These are phyloP conservation scores for Cheilosia grossa DNA, from an alignment of 2,888 invertebrate genomes.

Conservation along the genomic window DNA sequence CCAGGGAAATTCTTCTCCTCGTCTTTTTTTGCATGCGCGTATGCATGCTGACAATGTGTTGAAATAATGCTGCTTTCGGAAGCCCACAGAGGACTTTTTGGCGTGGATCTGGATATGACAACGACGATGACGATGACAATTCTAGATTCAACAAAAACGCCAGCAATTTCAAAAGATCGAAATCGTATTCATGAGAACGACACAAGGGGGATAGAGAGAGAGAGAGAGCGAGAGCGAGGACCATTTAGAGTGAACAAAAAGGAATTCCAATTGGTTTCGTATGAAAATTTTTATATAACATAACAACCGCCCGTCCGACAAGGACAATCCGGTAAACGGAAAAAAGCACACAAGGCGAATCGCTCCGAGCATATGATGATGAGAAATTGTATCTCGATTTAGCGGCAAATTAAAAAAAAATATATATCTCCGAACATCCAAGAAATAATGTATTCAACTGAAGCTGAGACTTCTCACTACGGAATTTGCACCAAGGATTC, in stretches of 20 bases:
- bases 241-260: slow-evolving; percentile 54
- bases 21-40: slow-evolving; percentile 61
- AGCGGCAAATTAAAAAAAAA: slow-evolving; percentile 63
- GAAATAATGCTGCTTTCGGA: slow-evolving; percentile 66
- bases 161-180: slow-evolving; percentile 63
- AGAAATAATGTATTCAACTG: slow-evolving; percentile 59
- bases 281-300: slow-evolving; percentile 58
- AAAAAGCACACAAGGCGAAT: slow-evolving; percentile 1
- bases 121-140: slow-evolving; percentile 20
- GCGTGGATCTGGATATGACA: slow-evolving; percentile 58
- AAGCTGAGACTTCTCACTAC: slow-evolving; percentile 65
- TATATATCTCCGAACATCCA: slow-evolving; percentile 1
- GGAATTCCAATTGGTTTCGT: slow-evolving; percentile 59
- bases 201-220: background rate
- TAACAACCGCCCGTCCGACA: slow-evolving; percentile 51
- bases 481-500: slow-evolving; percentile 61
- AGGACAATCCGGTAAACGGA: slow-evolving; percentile 41
- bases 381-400: slow-evolving; percentile 70
- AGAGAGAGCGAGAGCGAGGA: background rate
- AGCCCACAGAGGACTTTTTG: slow-evolving; percentile 25
- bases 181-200: slow-evolving; percentile 69
- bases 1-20: slow-evolving; percentile 37
- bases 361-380: slow-evolving; percentile 58
- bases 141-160: slow-evolving; percentile 22
- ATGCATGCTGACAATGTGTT: slow-evolving; percentile 68